These are phyloP conservation scores for Trichomalopsis sarcophagae DNA, from an alignment of 1,140 invertebrate species.

Conservation along the genomic window DNA sequence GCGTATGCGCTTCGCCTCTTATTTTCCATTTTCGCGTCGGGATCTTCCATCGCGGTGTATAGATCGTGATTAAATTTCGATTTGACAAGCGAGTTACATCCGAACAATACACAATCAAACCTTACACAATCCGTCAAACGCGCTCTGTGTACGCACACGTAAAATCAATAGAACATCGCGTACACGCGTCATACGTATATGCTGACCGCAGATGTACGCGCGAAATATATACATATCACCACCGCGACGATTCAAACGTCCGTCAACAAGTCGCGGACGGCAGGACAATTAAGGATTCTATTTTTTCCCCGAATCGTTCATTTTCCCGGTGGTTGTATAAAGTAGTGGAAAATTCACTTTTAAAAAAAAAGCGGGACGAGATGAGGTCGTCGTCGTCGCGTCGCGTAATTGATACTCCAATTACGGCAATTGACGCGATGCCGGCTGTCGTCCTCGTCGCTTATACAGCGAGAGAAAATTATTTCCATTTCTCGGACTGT, in stretches of 20 bases:
- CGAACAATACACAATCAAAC: background rate
- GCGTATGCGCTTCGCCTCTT: too few species aligned
- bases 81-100: background rate
- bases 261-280: too few species aligned
- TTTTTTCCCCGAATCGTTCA: too few species aligned
- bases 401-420: slow-evolving; percentile 35
- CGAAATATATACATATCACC: too few species aligned
- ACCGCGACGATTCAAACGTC: too few species aligned
- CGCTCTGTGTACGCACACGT: background rate
- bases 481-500: background rate
- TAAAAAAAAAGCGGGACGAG: background rate
- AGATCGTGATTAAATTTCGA: background rate
- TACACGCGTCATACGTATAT: too few species aligned
- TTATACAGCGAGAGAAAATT: slow-evolving; percentile 23
- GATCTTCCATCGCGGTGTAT: too few species aligned
- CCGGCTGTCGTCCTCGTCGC: background rate
- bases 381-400: background rate
- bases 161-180: background rate
- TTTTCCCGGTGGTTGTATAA: too few species aligned
- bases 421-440: slow-evolving; percentile 22
- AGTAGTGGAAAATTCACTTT: background rate
- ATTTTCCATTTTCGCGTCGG: too few species aligned
- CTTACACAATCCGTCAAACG: background rate
- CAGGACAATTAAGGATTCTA: too few species aligned
- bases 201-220: too few species aligned